Conservation (phyloP, 1,140 invertebrate species). For the Aphidius ervi region DNA sequence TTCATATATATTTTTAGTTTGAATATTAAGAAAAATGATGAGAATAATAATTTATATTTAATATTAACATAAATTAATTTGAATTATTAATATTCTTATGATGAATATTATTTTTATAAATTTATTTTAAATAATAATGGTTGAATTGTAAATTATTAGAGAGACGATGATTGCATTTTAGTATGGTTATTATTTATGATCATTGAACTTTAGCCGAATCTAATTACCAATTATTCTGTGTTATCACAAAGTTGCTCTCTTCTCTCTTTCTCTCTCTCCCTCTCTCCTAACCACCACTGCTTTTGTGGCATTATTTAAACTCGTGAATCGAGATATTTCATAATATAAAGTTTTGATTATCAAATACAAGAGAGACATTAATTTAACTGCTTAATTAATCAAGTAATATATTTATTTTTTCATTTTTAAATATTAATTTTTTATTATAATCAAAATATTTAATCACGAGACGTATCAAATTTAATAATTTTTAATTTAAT, state of each 20-base stretch:
- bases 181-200: slow-evolving; percentile 18
- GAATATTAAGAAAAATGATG: neutral
- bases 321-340: too few species aligned
- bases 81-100: too few species aligned
- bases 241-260: slow-evolving; percentile 18
- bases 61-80: neutral
- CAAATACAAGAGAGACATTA: slow-evolving; percentile 13
- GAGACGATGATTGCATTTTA: slow-evolving; percentile 2
- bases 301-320: too few species aligned
- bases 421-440: too few species aligned
- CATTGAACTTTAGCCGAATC: slow-evolving; percentile 20
- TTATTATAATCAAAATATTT: too few species aligned
- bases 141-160: neutral
- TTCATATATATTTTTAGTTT: slow-evolving; percentile 7
- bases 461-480: too few species aligned
- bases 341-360: too few species aligned
- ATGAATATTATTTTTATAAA: too few species aligned
- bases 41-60: neutral
- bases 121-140: neutral
- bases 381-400: slow-evolving; percentile 17
- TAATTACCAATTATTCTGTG: slow-evolving; percentile 29
- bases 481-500: too few species aligned
- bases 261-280: neutral
- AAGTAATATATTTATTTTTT: slow-evolving; percentile 7
- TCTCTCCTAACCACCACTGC: neutral